Conservation (phyloP, 1,140 invertebrate species). For the Tyrophagus putrescentiae region DNA sequence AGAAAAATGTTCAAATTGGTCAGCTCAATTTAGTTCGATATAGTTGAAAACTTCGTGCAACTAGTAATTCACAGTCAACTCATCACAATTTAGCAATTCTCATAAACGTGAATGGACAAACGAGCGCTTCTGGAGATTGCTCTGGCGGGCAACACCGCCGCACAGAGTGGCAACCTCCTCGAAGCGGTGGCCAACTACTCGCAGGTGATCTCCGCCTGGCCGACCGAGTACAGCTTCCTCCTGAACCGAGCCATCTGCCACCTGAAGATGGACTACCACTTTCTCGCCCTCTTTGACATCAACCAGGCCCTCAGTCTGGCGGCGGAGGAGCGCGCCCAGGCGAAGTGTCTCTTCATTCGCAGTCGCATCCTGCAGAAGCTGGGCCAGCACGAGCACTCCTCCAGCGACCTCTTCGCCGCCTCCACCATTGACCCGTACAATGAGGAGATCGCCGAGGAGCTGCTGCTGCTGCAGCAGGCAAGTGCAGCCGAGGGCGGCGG, state of each 20-base stretch:
- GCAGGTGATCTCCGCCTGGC: not conserved
- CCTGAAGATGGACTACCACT: slow-evolving; percentile 8
- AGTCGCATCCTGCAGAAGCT: slow-evolving; percentile 4
- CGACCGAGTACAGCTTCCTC: slow-evolving; percentile 9
- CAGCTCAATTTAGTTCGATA: no score
- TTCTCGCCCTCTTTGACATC: slow-evolving; percentile 8
- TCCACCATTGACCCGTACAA: not conserved
- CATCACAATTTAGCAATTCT: no score
- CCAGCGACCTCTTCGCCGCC: not conserved
- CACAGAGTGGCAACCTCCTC: not conserved
- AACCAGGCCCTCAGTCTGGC: slow-evolving; percentile 16
- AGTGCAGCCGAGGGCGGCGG: not conserved
- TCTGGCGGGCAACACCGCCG: not conserved
- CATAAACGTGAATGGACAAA: no score
- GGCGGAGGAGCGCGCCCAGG: not conserved
- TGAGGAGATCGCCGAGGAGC: slow-evolving; percentile 13
- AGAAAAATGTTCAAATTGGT: no score
- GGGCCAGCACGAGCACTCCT: not conserved
- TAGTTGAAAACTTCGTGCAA: no score
- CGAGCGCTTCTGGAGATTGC: slow-evolving; percentile 1
- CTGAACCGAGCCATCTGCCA: slow-evolving; percentile 18
- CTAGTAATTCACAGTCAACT: no score
- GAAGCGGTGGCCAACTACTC: not conserved
- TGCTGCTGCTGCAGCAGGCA: not conserved
- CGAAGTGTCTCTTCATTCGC: slow-evolving; percentile 16